Percentiles rank a stretch among this genome's conserved stretches.
Conservation (phyloP, 2,888 invertebrate genomes). For the Ellobium chinense region DNA sequence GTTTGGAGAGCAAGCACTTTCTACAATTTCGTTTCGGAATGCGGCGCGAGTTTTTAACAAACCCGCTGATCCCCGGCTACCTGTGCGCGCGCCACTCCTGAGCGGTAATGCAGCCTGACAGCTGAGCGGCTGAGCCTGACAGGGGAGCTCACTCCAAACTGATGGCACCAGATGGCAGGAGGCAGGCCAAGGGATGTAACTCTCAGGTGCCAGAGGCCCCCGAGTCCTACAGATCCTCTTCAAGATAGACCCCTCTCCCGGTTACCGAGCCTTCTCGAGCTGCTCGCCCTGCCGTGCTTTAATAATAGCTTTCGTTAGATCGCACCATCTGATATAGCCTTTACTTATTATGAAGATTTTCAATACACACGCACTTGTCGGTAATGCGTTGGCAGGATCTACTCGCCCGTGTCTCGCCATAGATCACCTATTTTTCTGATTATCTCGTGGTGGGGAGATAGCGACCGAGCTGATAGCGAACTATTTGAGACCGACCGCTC, state of each 20-base stretch:
- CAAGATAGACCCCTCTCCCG: not conserved
- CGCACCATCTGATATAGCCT: not conserved
- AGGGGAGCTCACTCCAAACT: constrained; percentile 11
- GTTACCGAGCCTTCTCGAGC: constrained; percentile 4
- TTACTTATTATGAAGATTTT: not conserved
- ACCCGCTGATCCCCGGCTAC: not conserved
- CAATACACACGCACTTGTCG: constrained; percentile 4
- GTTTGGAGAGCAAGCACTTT: constrained; percentile 7
- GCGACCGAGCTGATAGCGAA: too few species aligned
- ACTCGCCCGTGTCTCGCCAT: too few species aligned
- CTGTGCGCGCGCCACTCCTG: not conserved
- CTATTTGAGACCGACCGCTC: too few species aligned
- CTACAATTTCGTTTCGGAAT: constrained; percentile 13
- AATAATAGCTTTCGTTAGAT: constrained; percentile 23
- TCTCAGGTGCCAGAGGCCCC: constrained; percentile 16
- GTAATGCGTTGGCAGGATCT: not conserved
- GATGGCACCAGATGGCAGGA: constrained; percentile 39
- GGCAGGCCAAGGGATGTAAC: not conserved
- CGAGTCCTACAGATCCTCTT: not conserved
- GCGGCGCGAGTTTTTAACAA: not conserved
- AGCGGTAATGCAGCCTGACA: constrained; percentile 22
- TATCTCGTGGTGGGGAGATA: too few species aligned
- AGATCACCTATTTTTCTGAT: too few species aligned
- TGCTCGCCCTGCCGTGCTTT: not conserved
- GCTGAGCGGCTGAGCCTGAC: constrained; percentile 5